Evolutionary conservation across 2,888 invertebrate genomes (phyloP).

Genomic region (Oscheius sp.): DNA sequence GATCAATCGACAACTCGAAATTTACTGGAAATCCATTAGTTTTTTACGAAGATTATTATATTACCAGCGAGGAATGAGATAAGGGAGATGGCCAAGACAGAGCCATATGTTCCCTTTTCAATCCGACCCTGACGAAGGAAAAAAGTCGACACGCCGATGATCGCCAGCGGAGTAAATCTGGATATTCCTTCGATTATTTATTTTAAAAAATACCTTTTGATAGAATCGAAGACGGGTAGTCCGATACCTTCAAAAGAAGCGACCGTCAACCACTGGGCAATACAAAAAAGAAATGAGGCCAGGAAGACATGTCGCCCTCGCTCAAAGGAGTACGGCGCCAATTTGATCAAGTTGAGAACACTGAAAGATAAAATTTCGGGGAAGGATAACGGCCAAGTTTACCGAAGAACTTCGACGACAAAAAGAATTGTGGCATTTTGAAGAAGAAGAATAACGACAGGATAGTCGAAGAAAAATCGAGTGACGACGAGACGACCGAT

Average conservation of each 20-base stretch:
- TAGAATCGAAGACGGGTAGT: slow-evolving; percentile 77
- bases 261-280: slow-evolving; percentile 76
- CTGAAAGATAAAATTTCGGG: slow-evolving; percentile 42
- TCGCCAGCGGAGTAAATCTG: slow-evolving; percentile 52
- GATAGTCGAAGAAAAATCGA: slow-evolving; percentile 75
- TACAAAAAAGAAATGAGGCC: slow-evolving; percentile 74
- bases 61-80: slow-evolving; percentile 32
- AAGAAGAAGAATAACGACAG: slow-evolving; percentile 76
- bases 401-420: slow-evolving; percentile 73
- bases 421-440: slow-evolving; percentile 76
- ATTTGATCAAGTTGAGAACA: slow-evolving; percentile 66
- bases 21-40: slow-evolving; percentile 58
- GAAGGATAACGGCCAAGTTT: slow-evolving; percentile 1
- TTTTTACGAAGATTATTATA: neutral
- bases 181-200: neutral
- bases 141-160: slow-evolving; percentile 42
- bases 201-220: slow-evolving; percentile 74
- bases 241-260: slow-evolving; percentile 77
- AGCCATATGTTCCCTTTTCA: slow-evolving; percentile 19
- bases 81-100: slow-evolving; percentile 24
- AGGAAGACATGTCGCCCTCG: slow-evolving; percentile 74
- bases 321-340: slow-evolving; percentile 74
- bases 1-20: slow-evolving; percentile 64
- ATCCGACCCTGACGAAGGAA: slow-evolving; percentile 33
- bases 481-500: slow-evolving; percentile 54